Evolutionary conservation across 2,113 vertebrate species (phyloP).

Genomic region (Narcine bancroftii): DNA sequence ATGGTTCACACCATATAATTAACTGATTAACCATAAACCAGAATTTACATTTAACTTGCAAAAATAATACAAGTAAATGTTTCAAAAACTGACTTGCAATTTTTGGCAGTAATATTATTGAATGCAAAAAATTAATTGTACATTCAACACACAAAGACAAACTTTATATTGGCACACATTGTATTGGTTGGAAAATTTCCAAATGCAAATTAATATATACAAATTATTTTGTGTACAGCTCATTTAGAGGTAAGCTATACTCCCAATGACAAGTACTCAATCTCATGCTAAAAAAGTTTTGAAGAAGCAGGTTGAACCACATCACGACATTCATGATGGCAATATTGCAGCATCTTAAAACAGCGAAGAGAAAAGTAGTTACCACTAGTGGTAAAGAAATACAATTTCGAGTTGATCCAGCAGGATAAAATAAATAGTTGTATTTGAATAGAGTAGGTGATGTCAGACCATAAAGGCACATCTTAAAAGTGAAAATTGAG

Average conservation of each 20-base stretch:
- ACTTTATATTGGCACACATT: background rate
- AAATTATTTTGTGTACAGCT: background rate
- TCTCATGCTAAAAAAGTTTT: background rate
- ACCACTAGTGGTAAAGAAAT: background rate
- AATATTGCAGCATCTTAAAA: background rate
- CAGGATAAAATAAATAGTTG: background rate
- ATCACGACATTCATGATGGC: background rate
- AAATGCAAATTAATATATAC: background rate
- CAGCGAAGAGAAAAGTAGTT: background rate
- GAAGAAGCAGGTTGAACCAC: background rate
- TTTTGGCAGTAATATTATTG: background rate
- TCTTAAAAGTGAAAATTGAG: background rate
- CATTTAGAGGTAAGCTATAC: background rate
- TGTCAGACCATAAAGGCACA: background rate
- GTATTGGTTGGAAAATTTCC: background rate
- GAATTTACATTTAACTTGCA: background rate
- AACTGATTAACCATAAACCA: background rate
- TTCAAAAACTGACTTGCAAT: background rate
- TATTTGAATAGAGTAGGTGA: background rate
- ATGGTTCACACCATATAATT: background rate
- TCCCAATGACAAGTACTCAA: background rate
- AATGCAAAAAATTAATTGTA: background rate
- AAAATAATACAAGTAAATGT: background rate
- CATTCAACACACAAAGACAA: background rate
- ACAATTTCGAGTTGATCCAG: background rate